Percentiles rank a stretch among this genome's conserved stretches.
phyloP scores from a whole-genome alignment of 2,797 vertebrate species.

The Danio albolineatus region DNA sequence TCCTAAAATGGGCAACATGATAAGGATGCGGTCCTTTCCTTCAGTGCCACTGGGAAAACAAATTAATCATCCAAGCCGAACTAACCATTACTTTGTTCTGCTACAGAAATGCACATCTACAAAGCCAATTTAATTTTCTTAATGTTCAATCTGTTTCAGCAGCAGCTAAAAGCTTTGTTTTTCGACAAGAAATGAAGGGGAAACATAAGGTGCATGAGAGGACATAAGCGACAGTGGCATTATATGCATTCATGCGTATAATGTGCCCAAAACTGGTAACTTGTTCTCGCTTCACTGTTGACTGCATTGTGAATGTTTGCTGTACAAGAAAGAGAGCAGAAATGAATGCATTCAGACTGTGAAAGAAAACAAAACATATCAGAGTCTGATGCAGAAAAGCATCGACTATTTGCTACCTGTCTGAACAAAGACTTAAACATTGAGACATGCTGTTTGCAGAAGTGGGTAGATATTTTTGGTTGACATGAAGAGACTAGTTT shows the following conservation, averaged over 20 bases:
- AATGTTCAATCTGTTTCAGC: slow-evolving; percentile 17
- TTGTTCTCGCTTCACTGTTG: slow-evolving; percentile 7
- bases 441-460: background rate
- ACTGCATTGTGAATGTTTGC: background rate
- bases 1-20: slow-evolving; percentile 27
- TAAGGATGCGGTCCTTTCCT: slow-evolving; percentile 21
- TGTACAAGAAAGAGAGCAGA: background rate
- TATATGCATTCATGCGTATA: background rate
- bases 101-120: slow-evolving; percentile 10
- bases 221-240: background rate
- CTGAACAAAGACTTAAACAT: background rate
- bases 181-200: slow-evolving; percentile 21
- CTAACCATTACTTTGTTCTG: slow-evolving; percentile 35
- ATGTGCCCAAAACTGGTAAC: background rate
- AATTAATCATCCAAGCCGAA: slow-evolving; percentile 32
- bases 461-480: slow-evolving; percentile 2
- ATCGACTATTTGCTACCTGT: background rate
- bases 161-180: slow-evolving; percentile 23
- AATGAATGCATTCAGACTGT: background rate
- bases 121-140: slow-evolving; percentile 24
- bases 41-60: slow-evolving; percentile 28
- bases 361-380: too few species aligned
- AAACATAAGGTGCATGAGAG: background rate
- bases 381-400: background rate
- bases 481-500: slow-evolving; percentile 9